Conservation (phyloP, 2,888 invertebrate genomes). For the Timandra comae region DNA sequence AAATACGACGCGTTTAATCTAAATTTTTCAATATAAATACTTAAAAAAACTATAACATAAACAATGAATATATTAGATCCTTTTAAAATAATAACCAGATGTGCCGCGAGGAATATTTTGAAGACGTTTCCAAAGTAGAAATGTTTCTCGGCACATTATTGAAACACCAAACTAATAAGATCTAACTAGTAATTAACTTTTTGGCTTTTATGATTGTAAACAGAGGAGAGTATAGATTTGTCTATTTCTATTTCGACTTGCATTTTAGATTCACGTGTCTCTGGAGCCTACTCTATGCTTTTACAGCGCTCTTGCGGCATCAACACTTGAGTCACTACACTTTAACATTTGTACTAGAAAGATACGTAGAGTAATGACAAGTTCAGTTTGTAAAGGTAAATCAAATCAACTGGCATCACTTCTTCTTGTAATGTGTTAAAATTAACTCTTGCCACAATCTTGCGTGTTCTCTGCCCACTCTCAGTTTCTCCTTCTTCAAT, state of each 20-base stretch:
- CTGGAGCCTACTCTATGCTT: constrained; percentile 47
- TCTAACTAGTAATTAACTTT: constrained; percentile 53
- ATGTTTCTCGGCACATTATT: constrained; percentile 62
- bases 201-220: constrained; percentile 51
- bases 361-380: constrained; percentile 31
- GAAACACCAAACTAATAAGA: constrained; percentile 48
- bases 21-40: constrained; percentile 28
- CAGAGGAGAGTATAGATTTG: constrained; percentile 49
- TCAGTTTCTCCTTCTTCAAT: constrained; percentile 24
- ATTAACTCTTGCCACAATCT: constrained; percentile 30
- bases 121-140: constrained; percentile 34
- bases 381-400: constrained; percentile 34
- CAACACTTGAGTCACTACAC: constrained; percentile 57
- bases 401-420: constrained; percentile 34
- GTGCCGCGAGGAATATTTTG: constrained; percentile 55
- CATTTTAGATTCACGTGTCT: constrained; percentile 49
- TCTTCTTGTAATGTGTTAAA: constrained; percentile 71
- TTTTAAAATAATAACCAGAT: constrained; percentile 35
- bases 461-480: constrained; percentile 25
- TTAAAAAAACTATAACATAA: constrained; percentile 29
- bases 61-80: constrained; percentile 30
- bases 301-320: constrained; percentile 42
- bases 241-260: constrained; percentile 48
- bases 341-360: constrained; percentile 44
- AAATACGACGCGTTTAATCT: constrained; percentile 37